A percentile compares a stretch with the other conserved stretches of the same genome.
Evolutionary conservation across 2,888 invertebrate species (phyloP).

Genomic region (Eumerus sabulonum): DNA sequence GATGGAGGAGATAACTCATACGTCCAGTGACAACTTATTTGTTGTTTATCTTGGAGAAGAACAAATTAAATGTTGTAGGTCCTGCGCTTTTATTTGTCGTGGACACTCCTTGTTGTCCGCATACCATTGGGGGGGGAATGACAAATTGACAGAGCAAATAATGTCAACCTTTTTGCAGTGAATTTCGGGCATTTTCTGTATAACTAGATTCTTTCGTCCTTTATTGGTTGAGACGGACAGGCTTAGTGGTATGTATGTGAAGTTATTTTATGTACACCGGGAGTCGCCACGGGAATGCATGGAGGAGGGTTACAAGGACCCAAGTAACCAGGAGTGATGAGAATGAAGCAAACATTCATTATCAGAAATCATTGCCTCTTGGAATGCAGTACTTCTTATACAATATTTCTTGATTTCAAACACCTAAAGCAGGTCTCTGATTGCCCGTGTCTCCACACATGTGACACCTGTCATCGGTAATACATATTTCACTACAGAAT

Average conservation of each 20-base stretch:
- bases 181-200: slow-evolving; percentile 31
- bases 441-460: too few species aligned
- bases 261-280: too few species aligned
- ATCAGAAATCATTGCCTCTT: too few species aligned
- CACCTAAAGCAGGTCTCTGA: too few species aligned
- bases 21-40: slow-evolving; percentile 23
- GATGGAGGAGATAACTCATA: too few species aligned
- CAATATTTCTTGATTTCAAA: too few species aligned
- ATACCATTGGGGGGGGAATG: slow-evolving; percentile 43
- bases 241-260: neutral
- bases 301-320: too few species aligned
- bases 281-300: too few species aligned
- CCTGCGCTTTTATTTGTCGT: neutral
- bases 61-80: slow-evolving; percentile 19
- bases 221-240: neutral
- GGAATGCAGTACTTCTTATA: too few species aligned
- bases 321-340: too few species aligned
- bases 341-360: too few species aligned
- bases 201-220: slow-evolving; percentile 5
- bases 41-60: neutral
- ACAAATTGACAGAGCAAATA: slow-evolving; percentile 60
- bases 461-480: neutral
- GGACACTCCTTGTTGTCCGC: slow-evolving; percentile 38
- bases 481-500: slow-evolving; percentile 14
- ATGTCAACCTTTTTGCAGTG: slow-evolving; percentile 41